These are phyloP conservation scores for Xanthia togata DNA, from an alignment of 2,888 invertebrate genomes.

Conservation along the genomic window DNA sequence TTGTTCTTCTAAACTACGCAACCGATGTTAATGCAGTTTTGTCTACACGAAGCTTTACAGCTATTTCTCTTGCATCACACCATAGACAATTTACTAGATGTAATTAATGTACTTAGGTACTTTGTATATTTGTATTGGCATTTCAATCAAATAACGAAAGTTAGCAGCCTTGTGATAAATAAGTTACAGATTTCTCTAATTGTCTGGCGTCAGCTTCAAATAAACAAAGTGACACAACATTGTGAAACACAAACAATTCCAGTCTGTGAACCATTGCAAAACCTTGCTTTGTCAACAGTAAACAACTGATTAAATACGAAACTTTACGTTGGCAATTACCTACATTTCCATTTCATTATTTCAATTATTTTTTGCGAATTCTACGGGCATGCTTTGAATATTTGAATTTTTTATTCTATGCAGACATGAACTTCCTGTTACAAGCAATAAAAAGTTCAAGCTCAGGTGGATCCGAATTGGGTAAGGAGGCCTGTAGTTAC, in stretches of 20 bases:
- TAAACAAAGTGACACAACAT: constrained; percentile 55
- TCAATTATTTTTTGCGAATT: background rate
- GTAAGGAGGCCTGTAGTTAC: background rate
- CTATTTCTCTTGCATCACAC: background rate
- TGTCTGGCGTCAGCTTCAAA: constrained; percentile 13
- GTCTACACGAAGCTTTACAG: no score
- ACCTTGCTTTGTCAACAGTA: constrained; percentile 47
- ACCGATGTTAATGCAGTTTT: no score
- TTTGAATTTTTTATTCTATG: constrained; percentile 8
- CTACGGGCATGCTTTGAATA: constrained; percentile 2
- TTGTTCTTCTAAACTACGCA: no score
- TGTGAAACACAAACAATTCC: constrained; percentile 54
- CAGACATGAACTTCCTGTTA: constrained; percentile 6
- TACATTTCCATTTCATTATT: constrained; percentile 32
- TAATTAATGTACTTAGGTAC: background rate
- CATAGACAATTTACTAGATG: background rate
- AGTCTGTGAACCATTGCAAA: constrained; percentile 40
- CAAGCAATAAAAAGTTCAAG: background rate
- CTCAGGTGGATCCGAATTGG: background rate
- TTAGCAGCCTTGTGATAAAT: constrained; percentile 52
- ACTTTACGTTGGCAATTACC: constrained; percentile 41
- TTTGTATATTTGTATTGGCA: background rate
- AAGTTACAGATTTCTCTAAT: constrained; percentile 52
- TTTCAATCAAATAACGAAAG: constrained; percentile 47
- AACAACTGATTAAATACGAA: constrained; percentile 36